phyloP scores from a whole-genome alignment of 2,113 vertebrate species.

The Himantopus leucocephalus region DNA sequence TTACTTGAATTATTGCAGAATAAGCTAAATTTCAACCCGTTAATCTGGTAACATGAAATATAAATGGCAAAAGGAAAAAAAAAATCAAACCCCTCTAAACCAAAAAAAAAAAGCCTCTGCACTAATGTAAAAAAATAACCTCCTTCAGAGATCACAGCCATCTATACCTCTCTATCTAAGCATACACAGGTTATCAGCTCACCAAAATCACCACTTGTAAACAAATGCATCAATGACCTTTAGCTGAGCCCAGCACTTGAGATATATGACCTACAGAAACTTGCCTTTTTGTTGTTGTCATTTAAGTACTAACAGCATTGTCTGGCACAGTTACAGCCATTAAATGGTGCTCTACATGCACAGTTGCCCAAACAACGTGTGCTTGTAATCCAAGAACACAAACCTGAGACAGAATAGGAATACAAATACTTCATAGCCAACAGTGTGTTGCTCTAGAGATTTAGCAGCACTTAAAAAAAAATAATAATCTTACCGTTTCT shows the following conservation, averaged over 20 bases:
- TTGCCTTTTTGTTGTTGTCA: neutral
- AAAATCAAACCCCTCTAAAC: neutral
- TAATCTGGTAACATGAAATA: neutral
- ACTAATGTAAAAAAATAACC: neutral
- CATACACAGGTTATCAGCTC: too few species aligned
- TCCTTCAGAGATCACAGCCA: neutral
- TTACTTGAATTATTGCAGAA: neutral
- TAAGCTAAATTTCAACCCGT: neutral
- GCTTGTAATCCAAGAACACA: neutral
- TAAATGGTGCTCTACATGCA: neutral
- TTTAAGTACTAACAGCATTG: neutral
- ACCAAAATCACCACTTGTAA: too few species aligned
- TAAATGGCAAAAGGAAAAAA: neutral
- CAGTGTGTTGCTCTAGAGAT: neutral
- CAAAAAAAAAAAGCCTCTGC: neutral
- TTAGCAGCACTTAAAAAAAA: neutral
- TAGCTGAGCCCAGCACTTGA: neutral
- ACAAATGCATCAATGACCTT: neutral
- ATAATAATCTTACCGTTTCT: neutral
- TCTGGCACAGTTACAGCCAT: neutral
- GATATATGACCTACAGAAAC: neutral
- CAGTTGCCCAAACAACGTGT: neutral
- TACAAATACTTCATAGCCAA: neutral
- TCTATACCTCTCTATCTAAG: too few species aligned
- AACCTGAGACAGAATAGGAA: neutral